phyloP scores from a whole-genome alignment of 2,113 vertebrate genomes.

The Pluvialis apricaria region DNA sequence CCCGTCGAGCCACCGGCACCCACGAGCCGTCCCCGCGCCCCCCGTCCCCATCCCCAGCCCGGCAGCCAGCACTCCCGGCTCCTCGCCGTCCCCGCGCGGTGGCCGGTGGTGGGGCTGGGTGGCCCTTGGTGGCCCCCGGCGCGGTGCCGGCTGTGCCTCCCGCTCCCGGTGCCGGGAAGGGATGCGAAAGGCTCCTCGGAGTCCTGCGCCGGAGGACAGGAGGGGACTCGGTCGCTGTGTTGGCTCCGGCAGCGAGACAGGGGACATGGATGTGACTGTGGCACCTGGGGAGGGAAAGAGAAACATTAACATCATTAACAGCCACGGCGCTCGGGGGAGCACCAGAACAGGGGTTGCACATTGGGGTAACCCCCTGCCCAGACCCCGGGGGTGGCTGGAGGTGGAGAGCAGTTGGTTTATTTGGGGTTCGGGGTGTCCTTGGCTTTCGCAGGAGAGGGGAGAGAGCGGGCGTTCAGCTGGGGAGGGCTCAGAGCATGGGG shows the following conservation, averaged over 20 bases:
- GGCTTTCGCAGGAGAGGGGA: neutral
- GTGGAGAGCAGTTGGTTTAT: neutral
- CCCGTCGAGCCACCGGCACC: neutral
- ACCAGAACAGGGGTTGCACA: too few relatives aligned
- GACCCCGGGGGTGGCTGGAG: neutral
- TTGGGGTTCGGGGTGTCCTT: neutral
- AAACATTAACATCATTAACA: neutral
- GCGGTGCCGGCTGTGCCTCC: neutral
- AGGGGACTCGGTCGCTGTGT: neutral
- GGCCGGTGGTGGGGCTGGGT: neutral
- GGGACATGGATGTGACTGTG: neutral
- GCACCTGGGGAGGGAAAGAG: constrained; percentile 40
- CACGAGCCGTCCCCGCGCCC: fast-evolving
- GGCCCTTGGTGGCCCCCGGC: neutral
- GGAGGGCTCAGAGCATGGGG: neutral
- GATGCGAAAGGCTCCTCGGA: neutral
- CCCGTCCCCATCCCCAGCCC: neutral
- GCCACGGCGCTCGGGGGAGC: neutral
- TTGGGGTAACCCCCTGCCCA: neutral
- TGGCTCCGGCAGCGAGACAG: neutral
- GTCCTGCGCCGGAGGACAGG: neutral
- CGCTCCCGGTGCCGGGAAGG: neutral
- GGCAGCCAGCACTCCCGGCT: fast-evolving
- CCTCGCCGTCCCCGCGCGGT: fast-evolving
- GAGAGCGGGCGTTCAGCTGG: neutral